These are phyloP conservation scores for Cephus spinipes DNA, from an alignment of 2,888 invertebrate species.

Conservation along the genomic window DNA sequence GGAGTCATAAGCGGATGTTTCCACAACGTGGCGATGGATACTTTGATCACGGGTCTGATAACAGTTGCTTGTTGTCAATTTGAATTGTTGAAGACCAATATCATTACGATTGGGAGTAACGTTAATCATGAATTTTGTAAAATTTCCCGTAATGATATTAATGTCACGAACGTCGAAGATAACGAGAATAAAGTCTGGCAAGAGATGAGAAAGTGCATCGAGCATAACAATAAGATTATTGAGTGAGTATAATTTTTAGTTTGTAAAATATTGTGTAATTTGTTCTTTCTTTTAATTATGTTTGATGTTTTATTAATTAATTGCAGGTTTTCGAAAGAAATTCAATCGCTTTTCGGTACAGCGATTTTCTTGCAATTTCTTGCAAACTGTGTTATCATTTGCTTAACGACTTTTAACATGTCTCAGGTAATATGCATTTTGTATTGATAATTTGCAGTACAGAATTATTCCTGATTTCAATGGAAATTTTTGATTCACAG, in stretches of 20 bases:
- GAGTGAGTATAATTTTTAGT: slow-evolving; percentile 30
- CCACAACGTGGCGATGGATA: slow-evolving; percentile 51
- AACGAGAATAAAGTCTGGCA: slow-evolving; percentile 13
- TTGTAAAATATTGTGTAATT: neutral
- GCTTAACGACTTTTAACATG: slow-evolving; percentile 49
- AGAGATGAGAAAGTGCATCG: slow-evolving; percentile 32
- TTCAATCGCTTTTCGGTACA: slow-evolving; percentile 44
- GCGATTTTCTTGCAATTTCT: slow-evolving; percentile 46
- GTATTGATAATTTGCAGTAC: neutral
- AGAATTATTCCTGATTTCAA: neutral
- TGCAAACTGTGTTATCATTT: slow-evolving; percentile 48
- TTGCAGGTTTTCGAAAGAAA: slow-evolving; percentile 45
- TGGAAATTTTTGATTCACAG: slow-evolving; percentile 21
- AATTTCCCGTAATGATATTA: neutral
- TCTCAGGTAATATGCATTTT: slow-evolving; percentile 36
- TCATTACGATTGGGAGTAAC: slow-evolving; percentile 30
- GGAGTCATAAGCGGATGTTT: slow-evolving; percentile 39
- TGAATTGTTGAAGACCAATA: slow-evolving; percentile 42
- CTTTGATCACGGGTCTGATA: slow-evolving; percentile 47
- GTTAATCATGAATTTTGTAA: neutral
- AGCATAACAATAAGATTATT: slow-evolving; percentile 45
- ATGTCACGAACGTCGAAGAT: neutral
- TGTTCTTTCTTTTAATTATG: neutral
- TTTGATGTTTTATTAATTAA: neutral
- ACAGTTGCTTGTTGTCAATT: slow-evolving; percentile 49